A percentile compares a stretch with the other conserved stretches of the same genome.
Evolutionary conservation across 1,140 invertebrate species (phyloP).

Genomic region (Drosophila quadrilineata): DNA sequence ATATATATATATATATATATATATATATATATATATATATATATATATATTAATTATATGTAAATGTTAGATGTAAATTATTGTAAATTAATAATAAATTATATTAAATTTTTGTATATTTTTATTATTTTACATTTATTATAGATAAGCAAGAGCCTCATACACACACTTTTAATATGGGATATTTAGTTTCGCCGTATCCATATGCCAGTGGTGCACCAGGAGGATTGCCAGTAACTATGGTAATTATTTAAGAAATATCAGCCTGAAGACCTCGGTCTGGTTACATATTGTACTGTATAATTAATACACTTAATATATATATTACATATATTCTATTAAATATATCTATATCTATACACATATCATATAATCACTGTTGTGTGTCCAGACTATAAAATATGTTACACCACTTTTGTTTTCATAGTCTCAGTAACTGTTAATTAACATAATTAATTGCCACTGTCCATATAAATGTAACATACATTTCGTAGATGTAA

Average conservation of each 20-base stretch:
- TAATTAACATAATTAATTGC: too few species aligned
- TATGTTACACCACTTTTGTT: too few species aligned
- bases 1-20: neutral
- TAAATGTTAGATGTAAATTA: neutral
- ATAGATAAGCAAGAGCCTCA: constrained; percentile 94
- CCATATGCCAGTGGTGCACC: constrained; percentile 92
- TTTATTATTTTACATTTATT: constrained; percentile 51
- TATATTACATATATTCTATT: too few species aligned
- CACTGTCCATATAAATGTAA: too few species aligned
- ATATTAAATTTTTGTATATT: neutral
- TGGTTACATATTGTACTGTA: neutral
- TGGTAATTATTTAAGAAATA: constrained; percentile 92
- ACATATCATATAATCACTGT: too few species aligned
- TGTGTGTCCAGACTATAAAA: too few species aligned
- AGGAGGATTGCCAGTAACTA: constrained; percentile 90
- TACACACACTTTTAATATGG: constrained; percentile 93
- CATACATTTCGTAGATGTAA: too few species aligned
- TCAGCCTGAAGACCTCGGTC: too few species aligned
- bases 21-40: neutral
- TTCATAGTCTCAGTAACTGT: too few species aligned
- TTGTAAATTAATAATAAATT: neutral
- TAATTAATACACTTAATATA: neutral
- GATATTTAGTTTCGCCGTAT: constrained; percentile 93
- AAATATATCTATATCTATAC: too few species aligned
- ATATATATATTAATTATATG: neutral